A percentile compares a stretch with the other conserved stretches of the same genome.
Evolutionary conservation across 1,140 invertebrate genomes (phyloP).

Genomic region (Philotrypesis tridentata): DNA sequence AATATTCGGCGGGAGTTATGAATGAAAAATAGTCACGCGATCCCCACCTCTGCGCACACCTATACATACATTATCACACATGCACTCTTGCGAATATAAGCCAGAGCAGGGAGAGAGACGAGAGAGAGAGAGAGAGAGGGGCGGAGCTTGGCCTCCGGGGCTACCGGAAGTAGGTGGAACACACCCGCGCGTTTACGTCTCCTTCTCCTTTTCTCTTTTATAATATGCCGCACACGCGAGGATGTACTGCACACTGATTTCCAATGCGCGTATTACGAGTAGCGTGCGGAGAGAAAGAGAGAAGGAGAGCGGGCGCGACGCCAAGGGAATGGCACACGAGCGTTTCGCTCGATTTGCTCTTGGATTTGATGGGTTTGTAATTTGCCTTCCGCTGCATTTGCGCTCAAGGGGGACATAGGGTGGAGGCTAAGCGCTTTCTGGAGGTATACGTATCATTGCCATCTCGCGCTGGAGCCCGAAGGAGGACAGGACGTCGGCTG

Average conservation of each 20-base stretch:
- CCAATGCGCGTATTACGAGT: not conserved
- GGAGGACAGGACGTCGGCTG: too few species aligned
- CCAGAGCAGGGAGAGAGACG: too few species aligned
- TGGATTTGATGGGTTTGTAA: not conserved
- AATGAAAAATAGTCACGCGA: constrained; percentile 41
- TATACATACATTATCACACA: too few species aligned
- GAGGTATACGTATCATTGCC: not conserved
- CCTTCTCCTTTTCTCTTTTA: constrained; percentile 52
- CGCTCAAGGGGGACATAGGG: not conserved
- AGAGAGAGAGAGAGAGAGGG: too few species aligned
- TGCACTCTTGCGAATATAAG: not conserved
- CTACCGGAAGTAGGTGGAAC: constrained; percentile 67
- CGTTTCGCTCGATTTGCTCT: not conserved
- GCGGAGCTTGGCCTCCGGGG: constrained; percentile 44
- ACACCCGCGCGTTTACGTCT: constrained; percentile 63
- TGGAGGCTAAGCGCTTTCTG: not conserved
- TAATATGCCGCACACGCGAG: constrained; percentile 56
- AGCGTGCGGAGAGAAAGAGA: too few species aligned
- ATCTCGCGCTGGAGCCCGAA: too few species aligned
- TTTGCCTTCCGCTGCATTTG: not conserved
- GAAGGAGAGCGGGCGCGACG: too few species aligned
- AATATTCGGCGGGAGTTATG: not conserved
- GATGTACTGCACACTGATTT: not conserved
- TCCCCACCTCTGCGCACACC: not conserved
- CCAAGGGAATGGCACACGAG: not conserved